Evolutionary conservation across 2,888 invertebrate species (phyloP), one percentile per base, ranked within the genome.

Genomic region (Rhagophthalmus giganteus): DNA sequence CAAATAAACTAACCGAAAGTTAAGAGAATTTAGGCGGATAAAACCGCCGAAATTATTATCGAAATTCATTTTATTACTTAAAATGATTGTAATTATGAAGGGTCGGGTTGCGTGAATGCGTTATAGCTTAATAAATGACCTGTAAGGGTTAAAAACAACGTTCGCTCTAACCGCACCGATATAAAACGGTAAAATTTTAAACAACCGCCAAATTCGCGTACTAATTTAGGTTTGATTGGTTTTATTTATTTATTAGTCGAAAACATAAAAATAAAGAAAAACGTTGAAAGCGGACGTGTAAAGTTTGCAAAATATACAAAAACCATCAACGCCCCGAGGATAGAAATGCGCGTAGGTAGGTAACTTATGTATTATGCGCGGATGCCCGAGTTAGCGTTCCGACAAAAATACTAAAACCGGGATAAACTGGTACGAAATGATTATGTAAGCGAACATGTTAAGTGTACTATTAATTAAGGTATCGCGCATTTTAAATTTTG

Each of bases 41-140:
- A n/a, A n/a, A n/a, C n/a, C n/a, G n/a, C n/a, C 20, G 7, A 3
- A 20, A 5, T 20, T 5, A 20, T 20, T 3, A 7, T 59, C 57
- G 58, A 58, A 60, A 60, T 60, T 58, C 48, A 57, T 49, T 55
- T 50, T 57, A 56, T 58, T 58, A 50, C 50, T 54, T 54, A 37
- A 50, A 57, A 54, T 55, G 55, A 62, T 57, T 58, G 54, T 59
- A 62, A 60, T 59, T 60, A 58, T 55, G 55, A 60, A 61, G 57
- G 58, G 57, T 55, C 48, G 49, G 41, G 38, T 47, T 14, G 52
- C 26, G 31, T 35, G 25, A 38, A 37, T 37, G 39, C 32, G 48
- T 53, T 49, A 41, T 57, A 57, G 49, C 50, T 51, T 57, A 55
- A 59, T 57, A 55, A 57, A 59, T 51, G 45, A 51, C 54, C 42